Conservation (phyloP, 2,113 vertebrate genomes). For the Piprites chloris region DNA sequence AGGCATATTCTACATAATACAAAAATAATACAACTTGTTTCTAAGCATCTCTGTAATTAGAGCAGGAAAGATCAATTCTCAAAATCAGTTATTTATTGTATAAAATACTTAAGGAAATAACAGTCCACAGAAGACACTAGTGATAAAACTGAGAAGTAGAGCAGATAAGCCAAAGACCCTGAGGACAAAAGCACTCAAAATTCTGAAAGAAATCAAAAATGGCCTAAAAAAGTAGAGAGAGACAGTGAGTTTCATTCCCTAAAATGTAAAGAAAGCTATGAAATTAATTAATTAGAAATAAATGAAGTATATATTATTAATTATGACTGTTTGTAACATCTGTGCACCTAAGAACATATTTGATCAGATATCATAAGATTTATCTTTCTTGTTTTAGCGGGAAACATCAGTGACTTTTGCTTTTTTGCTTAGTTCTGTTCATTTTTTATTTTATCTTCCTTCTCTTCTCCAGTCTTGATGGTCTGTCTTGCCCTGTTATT, state of each 20-base stretch:
- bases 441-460: background rate
- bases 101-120: background rate
- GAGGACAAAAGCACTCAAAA: background rate
- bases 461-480: background rate
- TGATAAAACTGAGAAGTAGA: background rate
- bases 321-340: background rate
- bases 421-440: background rate
- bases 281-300: background rate
- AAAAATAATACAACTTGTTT: background rate
- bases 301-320: background rate
- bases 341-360: background rate
- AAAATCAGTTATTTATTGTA: background rate
- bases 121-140: background rate
- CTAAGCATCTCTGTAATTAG: background rate
- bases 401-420: background rate
- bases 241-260: accelerated
- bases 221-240: background rate
- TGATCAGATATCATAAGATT: background rate
- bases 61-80: background rate
- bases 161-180: background rate
- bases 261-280: background rate
- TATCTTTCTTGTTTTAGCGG: background rate
- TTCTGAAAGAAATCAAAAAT: background rate
- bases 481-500: conserved; percentile 8
- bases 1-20: background rate